phyloP scores from a whole-genome alignment of 2,113 vertebrate genomes.

The Laticauda colubrina region DNA sequence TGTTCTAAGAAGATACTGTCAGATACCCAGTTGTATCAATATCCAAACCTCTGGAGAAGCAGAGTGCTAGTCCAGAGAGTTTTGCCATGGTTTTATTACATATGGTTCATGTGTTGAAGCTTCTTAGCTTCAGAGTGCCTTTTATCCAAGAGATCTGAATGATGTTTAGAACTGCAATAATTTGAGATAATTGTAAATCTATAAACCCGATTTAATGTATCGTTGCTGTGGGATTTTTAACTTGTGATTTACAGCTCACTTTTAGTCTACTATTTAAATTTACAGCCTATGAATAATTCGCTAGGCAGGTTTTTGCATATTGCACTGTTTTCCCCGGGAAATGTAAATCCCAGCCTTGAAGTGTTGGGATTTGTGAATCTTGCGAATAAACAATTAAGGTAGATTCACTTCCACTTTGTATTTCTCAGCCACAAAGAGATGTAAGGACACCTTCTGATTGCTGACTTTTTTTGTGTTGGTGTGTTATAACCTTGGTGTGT shows the following conservation, averaged over 20 bases:
- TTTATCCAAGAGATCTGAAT: neutral
- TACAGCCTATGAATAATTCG: slow-evolving; percentile 9
- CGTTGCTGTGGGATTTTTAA: neutral
- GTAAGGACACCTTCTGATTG: neutral
- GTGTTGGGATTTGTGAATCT: neutral
- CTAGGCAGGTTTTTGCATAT: neutral
- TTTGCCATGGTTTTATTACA: neutral
- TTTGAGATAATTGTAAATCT: slow-evolving; percentile 6
- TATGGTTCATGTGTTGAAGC: neutral
- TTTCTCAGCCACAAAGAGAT: neutral
- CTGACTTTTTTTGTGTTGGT: neutral
- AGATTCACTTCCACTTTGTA: neutral
- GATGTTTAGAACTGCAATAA: neutral
- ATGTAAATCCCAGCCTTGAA: neutral
- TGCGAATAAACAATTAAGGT: neutral
- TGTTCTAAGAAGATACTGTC: neutral
- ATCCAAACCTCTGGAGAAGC: neutral
- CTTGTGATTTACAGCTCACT: neutral
- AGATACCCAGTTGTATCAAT: neutral
- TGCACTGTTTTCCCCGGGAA: neutral
- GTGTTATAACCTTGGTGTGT: neutral
- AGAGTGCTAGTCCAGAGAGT: neutral
- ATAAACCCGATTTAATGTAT: neutral
- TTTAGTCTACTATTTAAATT: slow-evolving; percentile 3
- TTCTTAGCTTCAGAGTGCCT: neutral